Evolutionary conservation across 2,797 vertebrate species (phyloP).

Genomic region (Danio jaintianensis): DNA sequence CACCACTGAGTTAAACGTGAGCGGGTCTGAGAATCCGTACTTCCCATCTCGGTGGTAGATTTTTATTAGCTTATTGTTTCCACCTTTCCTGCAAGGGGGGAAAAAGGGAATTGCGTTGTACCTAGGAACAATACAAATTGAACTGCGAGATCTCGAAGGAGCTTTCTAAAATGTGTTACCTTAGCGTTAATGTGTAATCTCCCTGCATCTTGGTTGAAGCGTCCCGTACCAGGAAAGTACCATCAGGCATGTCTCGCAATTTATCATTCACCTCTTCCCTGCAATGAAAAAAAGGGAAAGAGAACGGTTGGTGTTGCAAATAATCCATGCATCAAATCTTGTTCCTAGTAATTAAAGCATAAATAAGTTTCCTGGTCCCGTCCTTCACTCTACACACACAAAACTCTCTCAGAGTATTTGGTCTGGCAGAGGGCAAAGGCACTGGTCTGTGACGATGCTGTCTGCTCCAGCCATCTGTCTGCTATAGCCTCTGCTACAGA

Average conservation of each 20-base stretch:
- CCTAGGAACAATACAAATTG: constrained; percentile 45
- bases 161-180: constrained; percentile 73
- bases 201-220: constrained; percentile 99
- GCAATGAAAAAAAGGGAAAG: constrained; percentile 54
- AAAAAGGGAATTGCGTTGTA: constrained; percentile 23
- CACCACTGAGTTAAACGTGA: constrained; percentile 97
- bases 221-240: constrained; percentile 96
- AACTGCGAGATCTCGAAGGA: constrained; percentile 40
- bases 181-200: constrained; percentile 96
- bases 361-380: constrained; percentile 15
- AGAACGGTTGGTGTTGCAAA: constrained; percentile 43
- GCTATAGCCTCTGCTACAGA: constrained; percentile 1
- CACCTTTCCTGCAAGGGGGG: constrained; percentile 88
- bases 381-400: too few species aligned
- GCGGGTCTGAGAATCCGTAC: constrained; percentile 97
- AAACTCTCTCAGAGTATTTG: constrained; percentile 24
- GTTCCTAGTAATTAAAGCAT: constrained; percentile 23
- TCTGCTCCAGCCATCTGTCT: constrained; percentile 44
- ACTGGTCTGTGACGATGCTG: constrained; percentile 48
- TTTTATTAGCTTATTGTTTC: constrained; percentile 99
- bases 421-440: constrained; percentile 45
- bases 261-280: constrained; percentile 99
- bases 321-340: not conserved
- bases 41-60: constrained; percentile 98
- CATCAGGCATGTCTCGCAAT: constrained; percentile 95